A percentile compares a stretch with the other conserved stretches of the same genome.
Evolutionary conservation across 2,888 invertebrate species (phyloP).

Genomic region (Cephus spinipes): DNA sequence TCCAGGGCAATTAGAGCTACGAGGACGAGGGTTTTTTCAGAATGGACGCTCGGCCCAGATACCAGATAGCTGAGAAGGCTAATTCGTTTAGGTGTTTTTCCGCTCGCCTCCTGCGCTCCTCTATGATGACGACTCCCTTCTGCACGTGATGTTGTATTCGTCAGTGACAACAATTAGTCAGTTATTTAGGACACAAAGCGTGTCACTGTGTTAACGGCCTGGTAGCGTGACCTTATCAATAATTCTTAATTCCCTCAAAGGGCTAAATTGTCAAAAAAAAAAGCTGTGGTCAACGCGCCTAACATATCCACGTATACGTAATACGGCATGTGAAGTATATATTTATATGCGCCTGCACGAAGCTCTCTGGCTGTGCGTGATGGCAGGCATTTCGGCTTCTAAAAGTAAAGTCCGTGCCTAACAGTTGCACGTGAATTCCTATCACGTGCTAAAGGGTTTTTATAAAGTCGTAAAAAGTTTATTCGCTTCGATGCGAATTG

Average conservation of each 20-base stretch:
- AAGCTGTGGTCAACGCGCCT: not conserved
- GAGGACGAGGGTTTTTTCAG: conserved; percentile 17
- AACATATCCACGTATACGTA: not conserved
- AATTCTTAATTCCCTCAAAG: not conserved
- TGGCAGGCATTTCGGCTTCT: not conserved
- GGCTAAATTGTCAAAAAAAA: not conserved
- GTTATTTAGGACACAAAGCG: not conserved
- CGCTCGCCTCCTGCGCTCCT: not conserved
- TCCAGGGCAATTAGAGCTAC: conserved; percentile 46
- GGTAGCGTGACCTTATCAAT: not conserved
- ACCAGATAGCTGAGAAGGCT: not conserved
- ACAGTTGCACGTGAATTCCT: not conserved
- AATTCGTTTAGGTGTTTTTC: not conserved
- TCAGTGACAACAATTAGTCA: not conserved
- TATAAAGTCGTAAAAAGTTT: not conserved
- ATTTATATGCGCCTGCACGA: not conserved
- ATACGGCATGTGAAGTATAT: not conserved
- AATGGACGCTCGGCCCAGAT: not conserved
- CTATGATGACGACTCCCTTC: not conserved
- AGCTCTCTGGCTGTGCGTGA: not conserved
- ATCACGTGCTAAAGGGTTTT: not conserved
- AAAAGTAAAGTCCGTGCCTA: not conserved
- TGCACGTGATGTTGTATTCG: not conserved
- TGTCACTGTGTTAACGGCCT: not conserved
- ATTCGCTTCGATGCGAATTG: not conserved